Conservation (phyloP, 1,140 invertebrate species). For the Pseudachorutes palmiensis region DNA sequence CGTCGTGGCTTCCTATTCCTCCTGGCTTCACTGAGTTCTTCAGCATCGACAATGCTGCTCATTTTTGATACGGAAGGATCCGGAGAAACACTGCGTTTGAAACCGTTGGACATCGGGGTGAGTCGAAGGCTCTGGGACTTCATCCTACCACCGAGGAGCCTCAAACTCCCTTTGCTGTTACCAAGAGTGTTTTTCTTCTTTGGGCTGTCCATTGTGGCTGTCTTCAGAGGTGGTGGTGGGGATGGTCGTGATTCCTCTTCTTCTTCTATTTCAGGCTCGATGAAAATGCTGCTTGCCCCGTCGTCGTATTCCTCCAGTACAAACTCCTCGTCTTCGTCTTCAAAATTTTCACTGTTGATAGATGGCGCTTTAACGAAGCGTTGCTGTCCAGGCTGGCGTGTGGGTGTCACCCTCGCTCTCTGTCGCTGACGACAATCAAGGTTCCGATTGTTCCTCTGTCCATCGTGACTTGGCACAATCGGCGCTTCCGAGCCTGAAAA, state of each 20-base stretch:
- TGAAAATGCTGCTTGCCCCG: conserved; percentile 26
- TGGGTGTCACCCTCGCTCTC: background rate
- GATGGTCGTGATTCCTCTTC: background rate
- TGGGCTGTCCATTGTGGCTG: background rate
- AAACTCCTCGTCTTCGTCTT: conserved; percentile 33
- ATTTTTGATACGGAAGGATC: background rate
- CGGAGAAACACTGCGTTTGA: background rate
- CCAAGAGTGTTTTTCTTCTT: background rate
- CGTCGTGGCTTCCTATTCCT: background rate
- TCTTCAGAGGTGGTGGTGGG: background rate
- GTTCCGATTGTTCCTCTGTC: background rate
- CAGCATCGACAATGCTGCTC: background rate
- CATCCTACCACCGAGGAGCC: background rate
- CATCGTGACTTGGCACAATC: conserved; percentile 38
- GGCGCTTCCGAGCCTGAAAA: conserved; percentile 33
- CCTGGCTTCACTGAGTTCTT: background rate
- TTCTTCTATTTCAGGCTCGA: conserved; percentile 45
- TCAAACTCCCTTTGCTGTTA: background rate
- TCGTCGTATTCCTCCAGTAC: conserved; percentile 40
- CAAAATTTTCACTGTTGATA: conserved; percentile 14
- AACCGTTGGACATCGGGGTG: background rate
- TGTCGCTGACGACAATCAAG: too few relatives aligned
- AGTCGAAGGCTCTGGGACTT: background rate
- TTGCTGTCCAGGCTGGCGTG: background rate
- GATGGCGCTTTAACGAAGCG: background rate